These are phyloP conservation scores for Mormyrus iriodes DNA, from an alignment of 2,113 vertebrate genomes.

Conservation along the genomic window DNA sequence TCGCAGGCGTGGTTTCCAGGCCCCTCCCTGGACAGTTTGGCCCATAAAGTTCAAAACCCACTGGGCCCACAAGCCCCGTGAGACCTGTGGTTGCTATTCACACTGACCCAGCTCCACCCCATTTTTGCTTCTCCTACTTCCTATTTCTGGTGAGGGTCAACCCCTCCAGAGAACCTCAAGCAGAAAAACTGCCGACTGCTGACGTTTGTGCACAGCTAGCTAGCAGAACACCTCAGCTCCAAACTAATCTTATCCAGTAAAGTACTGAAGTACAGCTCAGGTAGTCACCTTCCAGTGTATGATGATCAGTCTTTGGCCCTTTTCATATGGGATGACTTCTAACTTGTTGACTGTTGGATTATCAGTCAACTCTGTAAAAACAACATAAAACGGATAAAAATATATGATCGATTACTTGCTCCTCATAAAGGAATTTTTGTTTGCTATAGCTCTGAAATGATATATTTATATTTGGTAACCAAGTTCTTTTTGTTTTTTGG, in stretches of 20 bases:
- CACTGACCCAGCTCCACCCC: neutral
- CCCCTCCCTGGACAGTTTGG: too few species aligned
- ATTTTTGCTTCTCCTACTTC: neutral
- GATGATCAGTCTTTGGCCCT: constrained; percentile 30
- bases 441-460: neutral
- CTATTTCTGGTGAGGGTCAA: neutral
- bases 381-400: neutral
- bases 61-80: too few species aligned
- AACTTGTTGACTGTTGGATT: constrained; percentile 34
- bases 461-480: neutral
- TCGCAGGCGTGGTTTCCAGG: neutral
- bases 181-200: neutral
- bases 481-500: neutral
- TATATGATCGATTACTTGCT: neutral
- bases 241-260: neutral
- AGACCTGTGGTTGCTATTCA: neutral
- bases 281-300: constrained; percentile 39
- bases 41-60: too few species aligned
- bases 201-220: neutral
- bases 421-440: neutral
- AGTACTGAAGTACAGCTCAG: neutral
- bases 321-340: neutral
- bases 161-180: neutral
- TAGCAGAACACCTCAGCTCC: neutral
- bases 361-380: constrained; percentile 46